Evolutionary conservation across 2,888 invertebrate species (phyloP).

Genomic region (Pilophorus perplexus): DNA sequence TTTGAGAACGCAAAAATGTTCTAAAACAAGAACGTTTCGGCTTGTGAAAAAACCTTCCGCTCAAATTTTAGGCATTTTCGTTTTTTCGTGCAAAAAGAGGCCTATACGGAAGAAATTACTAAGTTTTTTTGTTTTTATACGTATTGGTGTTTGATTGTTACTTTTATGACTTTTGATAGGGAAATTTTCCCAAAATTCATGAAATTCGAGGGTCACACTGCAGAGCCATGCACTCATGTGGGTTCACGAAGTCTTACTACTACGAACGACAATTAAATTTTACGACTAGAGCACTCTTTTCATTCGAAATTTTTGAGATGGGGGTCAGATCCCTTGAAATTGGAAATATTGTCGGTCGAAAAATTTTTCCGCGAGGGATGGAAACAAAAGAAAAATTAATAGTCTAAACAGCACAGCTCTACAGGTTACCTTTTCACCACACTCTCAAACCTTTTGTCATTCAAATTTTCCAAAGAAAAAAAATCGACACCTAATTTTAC

Average conservation of each 20-base stretch:
- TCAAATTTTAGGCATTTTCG: neutral
- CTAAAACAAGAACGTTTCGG: too few relatives aligned
- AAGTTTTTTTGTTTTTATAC: constrained; percentile 17
- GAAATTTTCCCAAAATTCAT: neutral
- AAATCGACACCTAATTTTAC: constrained; percentile 5
- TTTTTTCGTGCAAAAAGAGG: constrained; percentile 12
- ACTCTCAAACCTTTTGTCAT: too few relatives aligned
- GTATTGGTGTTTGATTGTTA: constrained; percentile 46
- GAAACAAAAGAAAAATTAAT: too few relatives aligned
- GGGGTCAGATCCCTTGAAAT: neutral
- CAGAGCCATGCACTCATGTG: constrained; percentile 41
- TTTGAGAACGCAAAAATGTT: too few relatives aligned
- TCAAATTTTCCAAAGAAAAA: too few relatives aligned
- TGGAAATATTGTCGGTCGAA: constrained; percentile 2
- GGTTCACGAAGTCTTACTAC: too few relatives aligned
- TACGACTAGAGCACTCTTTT: constrained; percentile 40
- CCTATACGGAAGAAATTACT: constrained; percentile 18
- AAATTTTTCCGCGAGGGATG: constrained; percentile 12
- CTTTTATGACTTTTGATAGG: constrained; percentile 31
- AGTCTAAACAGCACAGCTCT: constrained; percentile 41
- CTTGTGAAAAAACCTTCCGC: neutral
- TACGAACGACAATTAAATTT: constrained; percentile 41
- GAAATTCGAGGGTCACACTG: neutral
- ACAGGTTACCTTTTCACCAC: constrained; percentile 21
- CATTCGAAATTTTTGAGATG: neutral